Evolutionary conservation across 2,888 invertebrate species (phyloP), one percentile per base, ranked within the genome.

Genomic region (Prosopocoilus inquinatus): DNA sequence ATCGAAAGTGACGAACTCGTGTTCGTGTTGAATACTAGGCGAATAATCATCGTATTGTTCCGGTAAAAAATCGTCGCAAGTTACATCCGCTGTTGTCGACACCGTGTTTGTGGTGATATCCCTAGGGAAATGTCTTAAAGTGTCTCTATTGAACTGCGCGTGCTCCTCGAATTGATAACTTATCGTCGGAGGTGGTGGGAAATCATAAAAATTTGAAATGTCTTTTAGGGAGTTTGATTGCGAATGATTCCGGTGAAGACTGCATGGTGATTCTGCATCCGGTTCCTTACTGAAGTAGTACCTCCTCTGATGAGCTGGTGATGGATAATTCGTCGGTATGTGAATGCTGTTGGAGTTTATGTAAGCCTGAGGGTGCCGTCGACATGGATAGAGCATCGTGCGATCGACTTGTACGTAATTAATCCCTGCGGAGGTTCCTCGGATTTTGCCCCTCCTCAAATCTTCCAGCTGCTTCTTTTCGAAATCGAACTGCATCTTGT

Each of bases 1-100:
- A 66, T 88, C 86, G 70, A 88, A 88, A 9, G 87, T 86, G 44
- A 88, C 86, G 70, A 88, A 82, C 66, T 88, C 88, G 62, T 86
- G 86, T 60, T 84, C 83, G 47, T 82, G 80, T 43, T 78, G 80
- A 56, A 78, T 69, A 56, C 76, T 76, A 9, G 86, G 83, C 50
- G 85, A 83, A 62, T 77, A 79, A 59, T 84, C 85, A 38, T 83
- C 77, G 62, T 74, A 75, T 33, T 64, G 70, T 12, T 66, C 80
- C 28, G 64, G 67, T 28, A 71, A 59, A 54, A 71, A 72, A 13
- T 76, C 77, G 59, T 78, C 79, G 62, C 75, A 75, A 60, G 75
- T 78, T 34, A 82, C 79, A 65, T 83, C 83, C 12, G 82, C 83
- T 20, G 88, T 86, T 36, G 86, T 86, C 54, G 82, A 87, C 59